These are phyloP conservation scores for Malthinus flaveolus DNA, from an alignment of 2,888 invertebrate genomes.

Conservation along the genomic window DNA sequence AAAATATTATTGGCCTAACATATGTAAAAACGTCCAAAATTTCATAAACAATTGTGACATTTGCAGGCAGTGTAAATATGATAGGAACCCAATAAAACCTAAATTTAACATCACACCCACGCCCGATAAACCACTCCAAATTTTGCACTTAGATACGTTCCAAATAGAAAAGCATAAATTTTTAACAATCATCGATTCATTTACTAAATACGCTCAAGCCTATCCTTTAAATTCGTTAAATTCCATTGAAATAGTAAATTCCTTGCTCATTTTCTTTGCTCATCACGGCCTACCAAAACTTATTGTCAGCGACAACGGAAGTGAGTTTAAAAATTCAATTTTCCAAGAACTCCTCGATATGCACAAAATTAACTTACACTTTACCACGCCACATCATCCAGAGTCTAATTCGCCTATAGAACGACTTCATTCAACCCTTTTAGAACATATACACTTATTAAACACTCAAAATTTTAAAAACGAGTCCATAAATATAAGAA, in stretches of 20 bases:
- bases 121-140: background rate
- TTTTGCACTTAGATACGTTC: background rate
- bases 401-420: background rate
- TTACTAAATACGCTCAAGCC: background rate
- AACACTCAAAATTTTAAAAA: constrained; percentile 2
- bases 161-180: background rate
- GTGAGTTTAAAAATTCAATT: too few species aligned
- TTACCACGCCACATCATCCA: background rate
- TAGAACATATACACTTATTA: background rate
- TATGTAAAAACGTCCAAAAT: background rate
- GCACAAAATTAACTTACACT: background rate
- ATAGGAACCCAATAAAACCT: background rate
- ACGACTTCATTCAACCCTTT: constrained; percentile 9
- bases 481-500: background rate
- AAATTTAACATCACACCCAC: background rate
- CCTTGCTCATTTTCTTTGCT: too few species aligned
- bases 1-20: background rate
- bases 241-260: too few species aligned
- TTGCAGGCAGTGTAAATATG: background rate
- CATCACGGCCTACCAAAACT: too few species aligned
- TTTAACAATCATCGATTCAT: background rate
- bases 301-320: too few species aligned
- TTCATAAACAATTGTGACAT: background rate
- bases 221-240: too few species aligned
- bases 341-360: too few species aligned